Evolutionary conservation across 2,797 vertebrate genomes (phyloP), one percentile per base, ranked within the genome.

Genomic region (Moxostoma hubbsi): DNA sequence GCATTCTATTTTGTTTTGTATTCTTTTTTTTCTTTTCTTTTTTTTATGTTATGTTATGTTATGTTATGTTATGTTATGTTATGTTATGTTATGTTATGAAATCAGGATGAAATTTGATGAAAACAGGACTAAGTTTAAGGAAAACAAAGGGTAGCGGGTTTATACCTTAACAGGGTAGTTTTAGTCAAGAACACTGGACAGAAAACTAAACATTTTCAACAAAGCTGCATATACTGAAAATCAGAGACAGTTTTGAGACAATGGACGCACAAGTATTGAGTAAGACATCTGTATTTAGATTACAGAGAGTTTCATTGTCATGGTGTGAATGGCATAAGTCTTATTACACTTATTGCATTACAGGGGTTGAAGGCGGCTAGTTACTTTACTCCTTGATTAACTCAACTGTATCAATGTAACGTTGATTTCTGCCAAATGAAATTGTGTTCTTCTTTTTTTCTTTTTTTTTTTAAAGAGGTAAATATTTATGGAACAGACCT

Each of bases 401-500:
- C 79, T 63, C 77, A 69, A 73, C 59, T 69, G 75, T 74, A 82
- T 88, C 81, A 79, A 84, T 86, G 73, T 55, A 54, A 53, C 43
- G 76, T 61, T 86, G 66, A 86, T 86, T 85, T 86, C 63, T 83
- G 81, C 43, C 72, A 81, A 84, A 83, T 46, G 66, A 80, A 83
- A 86, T 90, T 87, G 76, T 84, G 86, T 80, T 86, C 85, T 90
- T 86, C 89, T 70, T 81, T 86, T 74, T 84, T 87, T 88, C 72
- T 69, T 77, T 82, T 87, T 84, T 86, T 85, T 81, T 82, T 82
- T 83, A 87, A 81, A 84, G 85, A 90, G 83, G 90, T 91, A 90
- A 89, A 88, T 90, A 89, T 87, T 89, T 85, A 87, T 90, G 73
- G 77, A 89, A 80, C 79, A 82, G 89, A 89, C 87, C 84, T 85